Conservation (phyloP, 2,888 invertebrate genomes). For the Salticus scenicus region DNA sequence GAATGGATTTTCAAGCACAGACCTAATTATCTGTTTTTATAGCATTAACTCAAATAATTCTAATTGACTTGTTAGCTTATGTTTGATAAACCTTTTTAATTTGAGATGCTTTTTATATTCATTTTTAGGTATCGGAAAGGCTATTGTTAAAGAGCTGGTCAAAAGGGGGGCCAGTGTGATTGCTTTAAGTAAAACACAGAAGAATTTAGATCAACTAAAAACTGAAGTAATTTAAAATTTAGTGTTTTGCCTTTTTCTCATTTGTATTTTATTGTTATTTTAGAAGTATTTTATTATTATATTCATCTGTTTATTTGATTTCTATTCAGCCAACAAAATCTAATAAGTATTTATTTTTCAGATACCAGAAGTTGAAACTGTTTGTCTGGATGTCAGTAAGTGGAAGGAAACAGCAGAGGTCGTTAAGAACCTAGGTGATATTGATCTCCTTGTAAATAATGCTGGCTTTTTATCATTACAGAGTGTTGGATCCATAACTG, state of each 20-base stretch:
- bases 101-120: no score
- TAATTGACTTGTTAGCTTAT: no score
- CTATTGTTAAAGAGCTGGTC: constrained; percentile 82
- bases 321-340: no score
- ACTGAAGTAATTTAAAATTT: constrained; percentile 75
- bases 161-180: constrained; percentile 85
- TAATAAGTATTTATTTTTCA: constrained; percentile 32
- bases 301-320: no score
- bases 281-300: no score
- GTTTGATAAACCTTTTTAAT: no score
- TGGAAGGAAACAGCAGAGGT: constrained; percentile 84
- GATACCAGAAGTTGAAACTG: constrained; percentile 79
- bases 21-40: no score
- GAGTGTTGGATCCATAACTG: constrained; percentile 82
- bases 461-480: constrained; percentile 85
- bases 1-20: no score
- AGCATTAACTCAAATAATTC: no score
- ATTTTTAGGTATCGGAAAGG: constrained; percentile 81
- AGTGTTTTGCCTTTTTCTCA: no score
- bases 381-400: constrained; percentile 84
- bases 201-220: constrained; percentile 82
- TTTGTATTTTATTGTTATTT: no score
- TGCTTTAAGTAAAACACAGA: constrained; percentile 83
- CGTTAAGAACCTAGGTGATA: constrained; percentile 80
- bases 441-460: constrained; percentile 92